A percentile compares a stretch with the other conserved stretches of the same genome.
phyloP scores from a whole-genome alignment of 2,888 invertebrate species.

The Lobophora halterata region DNA sequence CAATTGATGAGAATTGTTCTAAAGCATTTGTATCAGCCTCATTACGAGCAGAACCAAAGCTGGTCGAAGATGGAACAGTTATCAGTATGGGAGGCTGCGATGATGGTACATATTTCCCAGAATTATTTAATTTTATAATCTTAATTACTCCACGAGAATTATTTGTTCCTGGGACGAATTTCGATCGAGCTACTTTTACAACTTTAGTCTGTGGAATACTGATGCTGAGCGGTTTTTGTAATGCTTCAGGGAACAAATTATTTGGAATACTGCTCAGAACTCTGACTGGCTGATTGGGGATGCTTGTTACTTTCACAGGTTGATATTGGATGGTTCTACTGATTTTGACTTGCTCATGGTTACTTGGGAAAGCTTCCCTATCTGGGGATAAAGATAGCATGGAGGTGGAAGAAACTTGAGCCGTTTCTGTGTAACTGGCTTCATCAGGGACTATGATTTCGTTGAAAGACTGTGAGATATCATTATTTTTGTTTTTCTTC shows the following conservation, averaged over 20 bases:
- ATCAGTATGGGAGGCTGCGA: constrained; percentile 18
- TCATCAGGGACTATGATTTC: background rate
- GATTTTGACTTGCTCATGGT: background rate
- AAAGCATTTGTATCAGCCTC: constrained; percentile 12
- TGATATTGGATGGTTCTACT: background rate
- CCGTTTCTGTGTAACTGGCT: background rate
- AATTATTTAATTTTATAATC: constrained; percentile 9
- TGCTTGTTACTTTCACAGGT: background rate
- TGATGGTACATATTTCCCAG: constrained; percentile 7
- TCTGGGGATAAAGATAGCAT: background rate
- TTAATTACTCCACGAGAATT: constrained; percentile 13
- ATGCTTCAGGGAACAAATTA: too few relatives aligned
- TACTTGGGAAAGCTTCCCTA: too few relatives aligned
- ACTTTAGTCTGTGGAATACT: constrained; percentile 14
- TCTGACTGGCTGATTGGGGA: constrained; percentile 1
- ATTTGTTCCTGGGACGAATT: constrained; percentile 7
- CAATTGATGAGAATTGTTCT: constrained; percentile 11
- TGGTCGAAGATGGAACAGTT: constrained; percentile 9
- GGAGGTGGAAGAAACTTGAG: constrained; percentile 5
- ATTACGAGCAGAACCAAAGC: constrained; percentile 1
- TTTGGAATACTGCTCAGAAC: constrained; percentile 2
- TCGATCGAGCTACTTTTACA: background rate
- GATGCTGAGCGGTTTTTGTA: constrained; percentile 14
- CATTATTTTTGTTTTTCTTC: background rate
- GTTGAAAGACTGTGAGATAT: background rate